phyloP scores from a whole-genome alignment of 1,140 invertebrate species.

The Drosophila serrata region DNA sequence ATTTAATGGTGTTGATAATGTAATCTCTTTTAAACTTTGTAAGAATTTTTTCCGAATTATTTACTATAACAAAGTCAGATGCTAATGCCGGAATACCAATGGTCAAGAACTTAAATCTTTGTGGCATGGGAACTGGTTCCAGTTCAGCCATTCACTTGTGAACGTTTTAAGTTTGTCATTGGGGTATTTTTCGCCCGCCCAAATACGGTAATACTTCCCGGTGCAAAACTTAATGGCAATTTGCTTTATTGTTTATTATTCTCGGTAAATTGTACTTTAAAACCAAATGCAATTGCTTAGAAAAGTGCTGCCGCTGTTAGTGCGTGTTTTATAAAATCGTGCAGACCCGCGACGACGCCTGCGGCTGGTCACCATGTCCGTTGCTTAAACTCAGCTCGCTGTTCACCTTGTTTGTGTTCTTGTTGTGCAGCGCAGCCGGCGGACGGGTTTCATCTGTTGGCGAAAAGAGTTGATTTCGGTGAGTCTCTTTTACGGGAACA shows the following conservation, averaged over 20 bases:
- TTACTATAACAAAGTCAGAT: too few relatives aligned
- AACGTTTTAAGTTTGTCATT: not conserved
- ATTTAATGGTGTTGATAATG: too few relatives aligned
- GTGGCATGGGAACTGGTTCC: too few relatives aligned
- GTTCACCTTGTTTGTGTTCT: conserved; percentile 70
- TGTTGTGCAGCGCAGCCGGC: conserved; percentile 60
- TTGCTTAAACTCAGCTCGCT: conserved; percentile 73
- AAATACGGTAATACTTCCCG: conserved; percentile 16
- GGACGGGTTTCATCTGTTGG: conserved; percentile 73
- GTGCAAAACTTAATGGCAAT: conserved; percentile 6
- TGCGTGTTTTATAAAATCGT: conserved; percentile 80
- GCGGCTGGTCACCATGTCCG: conserved; percentile 60
- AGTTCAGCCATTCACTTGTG: too few relatives aligned
- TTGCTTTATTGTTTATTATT: conserved; percentile 42
- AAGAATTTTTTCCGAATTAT: too few relatives aligned
- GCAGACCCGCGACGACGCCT: conserved; percentile 83
- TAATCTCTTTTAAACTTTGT: too few relatives aligned
- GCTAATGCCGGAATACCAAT: too few relatives aligned
- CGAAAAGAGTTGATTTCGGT: conserved; percentile 40
- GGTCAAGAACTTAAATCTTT: too few relatives aligned
- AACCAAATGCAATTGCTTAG: conserved; percentile 77
- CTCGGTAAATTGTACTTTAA: conserved; percentile 54
- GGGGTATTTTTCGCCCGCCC: conserved; percentile 1
- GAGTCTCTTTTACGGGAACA: conserved; percentile 7
- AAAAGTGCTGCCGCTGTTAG: conserved; percentile 47